Percentiles rank a stretch among this genome's conserved stretches.
Conservation (phyloP, 2,113 vertebrate genomes). For the Aegithalos caudatus region DNA sequence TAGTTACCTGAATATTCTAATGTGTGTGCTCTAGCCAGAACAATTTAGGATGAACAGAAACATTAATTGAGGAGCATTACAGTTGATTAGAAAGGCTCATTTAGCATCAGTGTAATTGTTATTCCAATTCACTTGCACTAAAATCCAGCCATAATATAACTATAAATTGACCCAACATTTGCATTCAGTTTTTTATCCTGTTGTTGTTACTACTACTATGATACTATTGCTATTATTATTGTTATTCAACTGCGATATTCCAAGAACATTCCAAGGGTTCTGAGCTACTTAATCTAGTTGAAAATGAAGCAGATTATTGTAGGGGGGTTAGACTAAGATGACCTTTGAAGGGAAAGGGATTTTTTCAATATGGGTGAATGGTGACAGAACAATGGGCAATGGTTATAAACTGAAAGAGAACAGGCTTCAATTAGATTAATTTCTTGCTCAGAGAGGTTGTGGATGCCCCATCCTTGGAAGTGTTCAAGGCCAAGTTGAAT, state of each 20-base stretch:
- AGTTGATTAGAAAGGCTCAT: neutral
- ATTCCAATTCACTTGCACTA: neutral
- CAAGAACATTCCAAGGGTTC: neutral
- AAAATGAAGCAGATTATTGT: neutral
- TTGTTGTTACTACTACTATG: neutral
- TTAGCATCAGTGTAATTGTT: neutral
- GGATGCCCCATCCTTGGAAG: neutral
- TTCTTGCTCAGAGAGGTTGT: neutral
- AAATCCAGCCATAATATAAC: neutral
- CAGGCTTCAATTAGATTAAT: neutral
- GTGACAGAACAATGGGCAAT: neutral
- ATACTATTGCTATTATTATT: neutral
- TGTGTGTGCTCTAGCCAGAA: neutral
- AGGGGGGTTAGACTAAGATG: neutral
- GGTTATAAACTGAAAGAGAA: neutral
- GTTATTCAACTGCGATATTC: neutral
- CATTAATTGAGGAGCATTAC: neutral
- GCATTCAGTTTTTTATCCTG: neutral
- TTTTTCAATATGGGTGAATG: neutral
- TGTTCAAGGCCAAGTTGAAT: neutral
- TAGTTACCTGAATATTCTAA: neutral
- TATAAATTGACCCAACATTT: neutral
- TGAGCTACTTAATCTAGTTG: neutral
- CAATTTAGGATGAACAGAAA: neutral
- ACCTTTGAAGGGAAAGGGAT: neutral